Conservation (phyloP, 2,113 vertebrate genomes). For the Platichthys flesus region DNA sequence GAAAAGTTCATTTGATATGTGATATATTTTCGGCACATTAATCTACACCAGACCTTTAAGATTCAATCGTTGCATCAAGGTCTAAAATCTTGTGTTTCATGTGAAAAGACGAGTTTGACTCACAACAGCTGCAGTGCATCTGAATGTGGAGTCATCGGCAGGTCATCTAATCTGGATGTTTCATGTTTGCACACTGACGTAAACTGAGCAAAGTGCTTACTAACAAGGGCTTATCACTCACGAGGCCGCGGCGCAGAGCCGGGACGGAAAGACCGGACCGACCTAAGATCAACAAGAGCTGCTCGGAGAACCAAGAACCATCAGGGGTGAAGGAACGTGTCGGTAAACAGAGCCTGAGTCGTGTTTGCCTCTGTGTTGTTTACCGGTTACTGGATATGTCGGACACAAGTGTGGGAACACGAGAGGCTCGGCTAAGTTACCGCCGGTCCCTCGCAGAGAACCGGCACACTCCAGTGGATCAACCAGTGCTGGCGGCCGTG, state of each 20-base stretch:
- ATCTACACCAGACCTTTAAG: slow-evolving; percentile 12
- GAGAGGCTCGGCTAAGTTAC: slow-evolving; percentile 69
- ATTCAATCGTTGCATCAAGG: slow-evolving; percentile 6
- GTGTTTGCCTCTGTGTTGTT: slow-evolving; percentile 60
- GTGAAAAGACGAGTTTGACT: slow-evolving; percentile 31
- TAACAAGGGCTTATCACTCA: slow-evolving; percentile 25
- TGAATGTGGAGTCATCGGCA: not conserved
- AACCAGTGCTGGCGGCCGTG: slow-evolving; percentile 54
- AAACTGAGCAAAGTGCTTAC: slow-evolving; percentile 29
- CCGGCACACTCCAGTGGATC: slow-evolving; percentile 54
- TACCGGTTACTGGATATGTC: slow-evolving; percentile 67
- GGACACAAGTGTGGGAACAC: slow-evolving; percentile 64
- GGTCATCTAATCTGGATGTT: slow-evolving; percentile 35
- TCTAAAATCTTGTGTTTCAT: slow-evolving; percentile 23
- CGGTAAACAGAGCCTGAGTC: slow-evolving; percentile 43
- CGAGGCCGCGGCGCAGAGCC: not conserved
- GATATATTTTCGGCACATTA: slow-evolving; percentile 19
- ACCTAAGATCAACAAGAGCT: not conserved
- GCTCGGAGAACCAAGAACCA: not conserved
- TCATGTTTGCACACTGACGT: slow-evolving; percentile 44
- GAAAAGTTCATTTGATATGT: not conserved
- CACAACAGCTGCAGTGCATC: slow-evolving; percentile 25
- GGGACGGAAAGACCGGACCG: not conserved
- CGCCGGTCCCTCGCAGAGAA: slow-evolving; percentile 37
- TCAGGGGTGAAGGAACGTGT: not conserved